Base-by-base conservation (phyloP, 1,140 invertebrate genomes). In the Heliconius nattereri region DNA sequence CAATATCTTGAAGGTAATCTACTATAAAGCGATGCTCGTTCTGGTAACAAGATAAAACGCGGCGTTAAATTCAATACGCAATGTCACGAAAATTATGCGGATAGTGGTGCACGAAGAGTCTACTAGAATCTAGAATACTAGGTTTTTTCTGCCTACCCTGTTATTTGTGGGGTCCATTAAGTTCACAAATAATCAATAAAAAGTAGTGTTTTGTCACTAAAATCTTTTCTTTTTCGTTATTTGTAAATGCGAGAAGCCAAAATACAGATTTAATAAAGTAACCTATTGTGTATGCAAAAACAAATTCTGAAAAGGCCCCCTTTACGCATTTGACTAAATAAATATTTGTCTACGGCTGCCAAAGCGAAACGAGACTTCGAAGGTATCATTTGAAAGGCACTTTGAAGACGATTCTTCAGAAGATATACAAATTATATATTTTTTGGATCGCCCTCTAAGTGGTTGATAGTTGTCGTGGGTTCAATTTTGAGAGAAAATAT, bases 251-350 rank as follows among this genome's bases (percentile, higher is more conserved):
- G 8, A 60, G n/a, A 66, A 19, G 26, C 9, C 9, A 66, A 66
- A 66, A 26, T 57, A 57, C 60, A 66, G 60, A 66, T 66, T 66
- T 66, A 66, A 66, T 66, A 66, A 66, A 66, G 23, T 66, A 66
- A 66, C 26, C 23, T 66, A 66, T 26, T 66, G 26, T 66, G 23
- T 66, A 66, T 66, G 60, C 60, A 66, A 29, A 66, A 66, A 66
- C 60, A 29, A 66, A 29, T 29, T 29, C 60, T 29, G 23, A 26
- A 29, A 66, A 60, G 13, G 60, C 11, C 60, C 60, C 60, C 60
- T 16, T 26, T 29, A 66, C 60, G 60, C 60, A 66, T 66, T 66
- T 66, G 60, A 66, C 60, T 66, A 66, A 66, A 66, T 66, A 66
- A 66, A 66, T 66, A 66, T 29, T 66, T 66, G 26, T 66, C 60